phyloP scores from a whole-genome alignment of 2,113 vertebrate genomes.

The Cephalopterus ornatus region DNA sequence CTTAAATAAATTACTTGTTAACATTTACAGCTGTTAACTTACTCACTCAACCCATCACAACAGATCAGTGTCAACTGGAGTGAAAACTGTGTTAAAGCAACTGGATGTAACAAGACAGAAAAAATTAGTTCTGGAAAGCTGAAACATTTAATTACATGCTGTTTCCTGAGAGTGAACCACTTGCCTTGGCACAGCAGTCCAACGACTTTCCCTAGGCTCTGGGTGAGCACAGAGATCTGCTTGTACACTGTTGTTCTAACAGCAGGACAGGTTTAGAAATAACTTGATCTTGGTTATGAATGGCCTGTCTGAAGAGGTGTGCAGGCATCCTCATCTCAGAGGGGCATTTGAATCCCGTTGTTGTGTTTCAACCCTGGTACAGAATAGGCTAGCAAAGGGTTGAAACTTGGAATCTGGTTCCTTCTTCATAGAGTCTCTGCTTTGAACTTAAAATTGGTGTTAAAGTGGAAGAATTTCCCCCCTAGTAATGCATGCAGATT shows the following conservation, averaged over 20 bases:
- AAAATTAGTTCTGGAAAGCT: slow-evolving; percentile 40
- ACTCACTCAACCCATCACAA: slow-evolving; percentile 56
- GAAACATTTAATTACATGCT: slow-evolving; percentile 1
- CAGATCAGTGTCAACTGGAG: slow-evolving; percentile 53
- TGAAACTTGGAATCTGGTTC: background rate
- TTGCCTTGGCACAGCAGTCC: rapidly evolving
- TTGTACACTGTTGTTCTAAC: background rate
- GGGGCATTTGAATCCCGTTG: background rate
- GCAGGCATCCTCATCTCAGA: background rate
- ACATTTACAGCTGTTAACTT: slow-evolving; percentile 62
- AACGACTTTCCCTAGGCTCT: background rate
- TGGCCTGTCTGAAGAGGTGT: background rate
- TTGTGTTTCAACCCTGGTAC: background rate
- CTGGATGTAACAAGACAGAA: slow-evolving; percentile 56
- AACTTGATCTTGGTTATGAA: background rate
- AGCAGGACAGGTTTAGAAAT: background rate
- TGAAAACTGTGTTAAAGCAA: slow-evolving; percentile 55
- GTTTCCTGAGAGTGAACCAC: background rate
- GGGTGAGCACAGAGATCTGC: background rate
- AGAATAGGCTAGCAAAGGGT: background rate
- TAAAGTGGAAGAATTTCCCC: background rate
- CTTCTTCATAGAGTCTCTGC: background rate
- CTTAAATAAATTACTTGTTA: slow-evolving; percentile 66
- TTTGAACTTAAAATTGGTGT: background rate
- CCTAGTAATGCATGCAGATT: background rate